Conservation (phyloP, 2,797 vertebrate genomes). For the Poecilia picta region DNA sequence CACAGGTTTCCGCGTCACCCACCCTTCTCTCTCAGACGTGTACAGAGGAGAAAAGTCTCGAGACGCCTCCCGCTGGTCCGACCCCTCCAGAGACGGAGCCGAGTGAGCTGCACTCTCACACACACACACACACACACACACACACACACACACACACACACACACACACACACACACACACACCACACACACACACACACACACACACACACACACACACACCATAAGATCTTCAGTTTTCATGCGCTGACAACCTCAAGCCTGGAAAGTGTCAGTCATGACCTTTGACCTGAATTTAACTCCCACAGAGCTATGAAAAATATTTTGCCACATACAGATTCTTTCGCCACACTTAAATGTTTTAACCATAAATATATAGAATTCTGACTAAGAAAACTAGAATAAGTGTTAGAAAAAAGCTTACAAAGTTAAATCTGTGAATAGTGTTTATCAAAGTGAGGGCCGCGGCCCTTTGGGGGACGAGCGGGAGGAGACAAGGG, state of each 20-base stretch:
- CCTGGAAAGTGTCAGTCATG: neutral
- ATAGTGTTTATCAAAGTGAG: too few relatives aligned
- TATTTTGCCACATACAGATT: neutral
- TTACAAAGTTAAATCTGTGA: neutral
- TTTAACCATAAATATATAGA: neutral
- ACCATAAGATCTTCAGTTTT: neutral
- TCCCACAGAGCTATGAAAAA: neutral
- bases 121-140: neutral
- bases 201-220: conserved; percentile 7
- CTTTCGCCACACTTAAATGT: neutral
- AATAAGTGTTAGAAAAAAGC: neutral
- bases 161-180: conserved; percentile 4
- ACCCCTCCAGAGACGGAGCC: conserved; percentile 48
- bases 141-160: conserved; percentile 7
- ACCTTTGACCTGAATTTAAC: neutral
- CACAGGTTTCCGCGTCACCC: conserved; percentile 1
- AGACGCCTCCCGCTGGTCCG: conserved; percentile 47
- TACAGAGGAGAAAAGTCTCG: conserved; percentile 52
- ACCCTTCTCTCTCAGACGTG: conserved; percentile 56
- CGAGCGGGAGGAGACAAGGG: too few relatives aligned
- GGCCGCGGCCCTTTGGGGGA: too few relatives aligned
- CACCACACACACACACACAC: neutral
- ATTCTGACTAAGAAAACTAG: neutral
- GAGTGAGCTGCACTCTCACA: conserved; percentile 33
- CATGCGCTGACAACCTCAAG: neutral